phyloP scores from a whole-genome alignment of 1,140 invertebrate species.

The Belonocnema kinseyi region DNA sequence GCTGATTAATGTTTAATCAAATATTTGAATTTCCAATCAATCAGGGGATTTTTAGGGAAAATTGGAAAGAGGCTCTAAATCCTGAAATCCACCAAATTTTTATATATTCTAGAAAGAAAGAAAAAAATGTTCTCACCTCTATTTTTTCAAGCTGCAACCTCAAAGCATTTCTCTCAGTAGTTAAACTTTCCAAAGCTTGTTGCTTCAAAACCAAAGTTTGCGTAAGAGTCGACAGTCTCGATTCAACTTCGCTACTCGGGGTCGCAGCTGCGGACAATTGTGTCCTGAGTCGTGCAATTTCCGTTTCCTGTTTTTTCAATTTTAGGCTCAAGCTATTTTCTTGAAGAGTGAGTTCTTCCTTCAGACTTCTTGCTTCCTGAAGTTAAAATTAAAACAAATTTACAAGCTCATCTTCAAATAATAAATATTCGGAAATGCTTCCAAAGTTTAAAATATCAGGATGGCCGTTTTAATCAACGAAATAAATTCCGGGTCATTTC shows the following conservation, averaged over 20 bases:
- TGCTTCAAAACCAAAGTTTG: constrained; percentile 90
- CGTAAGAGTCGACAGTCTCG: constrained; percentile 82
- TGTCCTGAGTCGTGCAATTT: constrained; percentile 79
- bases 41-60: no score
- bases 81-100: no score
- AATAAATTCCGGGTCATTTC: no score
- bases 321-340: constrained; percentile 74
- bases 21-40: no score
- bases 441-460: no score
- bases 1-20: no score
- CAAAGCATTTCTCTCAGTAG: constrained; percentile 87
- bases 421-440: no score
- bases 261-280: constrained; percentile 77
- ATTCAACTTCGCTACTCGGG: constrained; percentile 81
- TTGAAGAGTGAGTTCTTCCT: constrained; percentile 78
- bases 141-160: constrained; percentile 86
- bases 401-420: no score
- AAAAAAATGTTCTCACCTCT: constrained; percentile 75
- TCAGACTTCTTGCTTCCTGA: constrained; percentile 79
- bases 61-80: no score
- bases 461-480: no score
- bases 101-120: no score
- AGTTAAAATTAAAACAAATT: constrained; percentile 48
- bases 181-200: constrained; percentile 84
- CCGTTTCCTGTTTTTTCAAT: constrained; percentile 78